Base-by-base conservation (phyloP, 23 tunicate genomes). In the Styela clava region DNA sequence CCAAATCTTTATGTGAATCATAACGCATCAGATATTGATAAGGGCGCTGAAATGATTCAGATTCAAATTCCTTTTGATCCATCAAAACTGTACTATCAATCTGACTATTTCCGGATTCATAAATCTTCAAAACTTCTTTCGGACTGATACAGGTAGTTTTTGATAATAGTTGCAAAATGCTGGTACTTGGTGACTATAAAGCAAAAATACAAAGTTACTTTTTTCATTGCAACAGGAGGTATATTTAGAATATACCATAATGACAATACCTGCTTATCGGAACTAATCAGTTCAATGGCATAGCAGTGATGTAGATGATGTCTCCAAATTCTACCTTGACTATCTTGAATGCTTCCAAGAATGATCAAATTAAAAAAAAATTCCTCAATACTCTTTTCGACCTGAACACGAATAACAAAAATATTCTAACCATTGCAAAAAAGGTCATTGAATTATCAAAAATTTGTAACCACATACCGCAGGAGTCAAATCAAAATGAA, bases 41-140 rank as follows among this genome's bases (percentile, higher is more conserved):
- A 37, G 94, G 82, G 9, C 94, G 85, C 35, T 88, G 94, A 73
- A 79, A 88, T 0, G 68, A 62, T 16, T 84, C 94, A 78, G 84
- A 78, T 51, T 32, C 2, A 74, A 88, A 84, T 73, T 79, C 81
- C 28, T 62, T 31, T 21, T 63, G 31, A 73, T 88, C 94, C 88
- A 88, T 88, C 33, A 33, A 23, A 24, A 83, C 79, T n/a, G 68
- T 5, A 2, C 24, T 24, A n/a, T 35, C 29, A 22, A 31, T 3
- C 3, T 81, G 36, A 24, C 7, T 25, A 29, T 28, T 31, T 22
- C 29, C 67, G 44, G 26, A 12, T 2, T 32, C 33, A 30, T 51
- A 20, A 24, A 25, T 7, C 18, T 62, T 69, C 5, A 88, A 21
- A 56, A 78, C 35, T 78, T 83, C 79, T n/a, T 27, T 31, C 2